phyloP scores from a whole-genome alignment of 2,888 invertebrate genomes.

The Drosophila mulleri region DNA sequence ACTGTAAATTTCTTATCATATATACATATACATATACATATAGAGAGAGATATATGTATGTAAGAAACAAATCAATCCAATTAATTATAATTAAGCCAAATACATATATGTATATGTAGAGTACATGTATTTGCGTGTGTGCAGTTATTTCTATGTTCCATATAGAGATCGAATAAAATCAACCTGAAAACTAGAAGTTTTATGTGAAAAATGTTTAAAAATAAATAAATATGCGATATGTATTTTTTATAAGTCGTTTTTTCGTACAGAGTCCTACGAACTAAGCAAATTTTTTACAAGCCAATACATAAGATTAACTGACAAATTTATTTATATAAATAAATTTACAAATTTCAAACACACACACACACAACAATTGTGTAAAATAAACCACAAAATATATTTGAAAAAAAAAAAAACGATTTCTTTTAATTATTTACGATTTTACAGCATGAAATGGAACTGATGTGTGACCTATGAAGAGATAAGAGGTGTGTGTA shows the following conservation, averaged over 20 bases:
- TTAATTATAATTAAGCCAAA: constrained; percentile 34
- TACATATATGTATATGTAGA: constrained; percentile 34
- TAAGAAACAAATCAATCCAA: constrained; percentile 51
- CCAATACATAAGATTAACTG: constrained; percentile 55
- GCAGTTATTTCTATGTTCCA: constrained; percentile 47
- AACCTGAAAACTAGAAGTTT: constrained; percentile 52
- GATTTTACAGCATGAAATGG: constrained; percentile 1
- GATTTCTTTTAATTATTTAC: constrained; percentile 8
- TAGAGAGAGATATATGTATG: constrained; percentile 17
- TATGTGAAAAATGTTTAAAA: constrained; percentile 59
- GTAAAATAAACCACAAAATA: constrained; percentile 68
- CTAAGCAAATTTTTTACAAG: constrained; percentile 68
- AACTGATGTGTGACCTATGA: constrained; percentile 4
- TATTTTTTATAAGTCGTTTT: constrained; percentile 80
- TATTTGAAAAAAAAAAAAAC: constrained; percentile 33
- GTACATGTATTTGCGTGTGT: constrained; percentile 23
- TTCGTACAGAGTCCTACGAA: constrained; percentile 57
- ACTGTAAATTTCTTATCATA: constrained; percentile 51
- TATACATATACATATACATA: constrained; percentile 1
- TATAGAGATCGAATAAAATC: constrained; percentile 35
- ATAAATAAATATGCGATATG: constrained; percentile 71
- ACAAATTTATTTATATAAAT: constrained; percentile 69
- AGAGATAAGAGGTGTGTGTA: constrained; percentile 31
- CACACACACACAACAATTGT: constrained; percentile 62
- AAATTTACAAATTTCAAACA: constrained; percentile 42